Evolutionary conservation across 2,113 vertebrate genomes (phyloP), one percentile per base, ranked within the genome.

Genomic region (Paedocypris sp.): DNA sequence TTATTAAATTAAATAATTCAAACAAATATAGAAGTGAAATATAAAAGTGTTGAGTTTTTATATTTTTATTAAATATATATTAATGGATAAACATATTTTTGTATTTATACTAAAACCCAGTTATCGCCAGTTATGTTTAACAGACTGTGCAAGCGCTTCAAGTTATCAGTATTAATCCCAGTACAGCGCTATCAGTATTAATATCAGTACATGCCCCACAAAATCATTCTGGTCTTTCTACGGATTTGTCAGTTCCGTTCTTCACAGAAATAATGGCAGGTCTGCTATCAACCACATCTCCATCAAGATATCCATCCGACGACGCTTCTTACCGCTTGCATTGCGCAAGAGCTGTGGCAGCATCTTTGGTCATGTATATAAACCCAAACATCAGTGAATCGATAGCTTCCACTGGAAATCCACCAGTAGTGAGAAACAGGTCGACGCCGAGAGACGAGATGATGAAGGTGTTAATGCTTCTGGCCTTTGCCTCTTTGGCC

Each of bases 291-390:
- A 64, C 67, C 64, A 65, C 31, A 63, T 64, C 39, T 50, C 42
- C 46, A 78, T 76, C 71, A 64, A 60, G 25, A 74, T 81, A 57
- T 60, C 15, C 10, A 25, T 32, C 19, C 25, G 31, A 25, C 31
- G 18, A n/a, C 22, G 8, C 22, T 28, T 59, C 5, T 9, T 7
- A 41, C 32, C n/a, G 51, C 59, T 68, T 47, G 51, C 43, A 7
- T 3, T 42, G 65, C 70, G 66, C 11, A 51, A 66, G 11, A 2
- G 10, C 19, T 3, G 3, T 8, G 42, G n/a, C 31, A 11, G 8
- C 12, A 2, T 4, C 2, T 31, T 18, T 20, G n/a, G 43, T 43
- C 36, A 25, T 29, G 10, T 60, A 64, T 64, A 57, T 62, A 65
- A 10, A 33, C 41, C 15, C 9, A 1, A 13, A 18, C 45, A n/a